Evolutionary conservation across 2,888 invertebrate species (phyloP).

Genomic region (Dyspetes luteomarginatus): DNA sequence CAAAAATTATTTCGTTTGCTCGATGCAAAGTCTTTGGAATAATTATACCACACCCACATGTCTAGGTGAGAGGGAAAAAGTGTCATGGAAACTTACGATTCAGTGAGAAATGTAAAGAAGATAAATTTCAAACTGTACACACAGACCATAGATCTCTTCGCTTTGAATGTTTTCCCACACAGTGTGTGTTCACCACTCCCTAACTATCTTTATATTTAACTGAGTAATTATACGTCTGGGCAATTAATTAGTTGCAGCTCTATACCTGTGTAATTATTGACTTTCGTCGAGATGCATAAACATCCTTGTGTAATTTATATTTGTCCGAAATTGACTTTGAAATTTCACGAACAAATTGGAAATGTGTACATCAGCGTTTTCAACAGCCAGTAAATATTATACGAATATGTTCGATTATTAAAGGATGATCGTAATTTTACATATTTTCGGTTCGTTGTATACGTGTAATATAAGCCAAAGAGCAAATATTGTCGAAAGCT

Average conservation of each 20-base stretch:
- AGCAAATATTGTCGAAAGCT: slow-evolving; percentile 40
- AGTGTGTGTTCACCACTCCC: no score
- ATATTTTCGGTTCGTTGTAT: slow-evolving; percentile 42
- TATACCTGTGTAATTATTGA: neutral
- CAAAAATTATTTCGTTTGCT: no score
- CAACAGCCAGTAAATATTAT: neutral
- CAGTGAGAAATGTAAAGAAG: no score
- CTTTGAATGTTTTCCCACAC: no score
- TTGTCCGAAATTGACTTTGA: neutral
- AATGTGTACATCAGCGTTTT: neutral
- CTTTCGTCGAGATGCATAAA: neutral
- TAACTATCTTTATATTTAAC: no score
- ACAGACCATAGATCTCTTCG: no score
- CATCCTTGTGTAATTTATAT: neutral
- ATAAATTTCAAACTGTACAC: no score
- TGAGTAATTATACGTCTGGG: neutral
- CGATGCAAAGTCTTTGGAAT: no score
- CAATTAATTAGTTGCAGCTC: neutral
- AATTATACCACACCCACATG: no score
- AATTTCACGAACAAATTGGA: neutral
- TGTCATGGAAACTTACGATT: no score
- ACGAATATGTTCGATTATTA: slow-evolving; percentile 10
- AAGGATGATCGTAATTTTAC: slow-evolving; percentile 32
- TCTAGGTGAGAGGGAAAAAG: no score
- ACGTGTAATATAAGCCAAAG: slow-evolving; percentile 36